Evolutionary conservation across 2,797 vertebrate species (phyloP).

Genomic region (Nyctibius grandis): DNA sequence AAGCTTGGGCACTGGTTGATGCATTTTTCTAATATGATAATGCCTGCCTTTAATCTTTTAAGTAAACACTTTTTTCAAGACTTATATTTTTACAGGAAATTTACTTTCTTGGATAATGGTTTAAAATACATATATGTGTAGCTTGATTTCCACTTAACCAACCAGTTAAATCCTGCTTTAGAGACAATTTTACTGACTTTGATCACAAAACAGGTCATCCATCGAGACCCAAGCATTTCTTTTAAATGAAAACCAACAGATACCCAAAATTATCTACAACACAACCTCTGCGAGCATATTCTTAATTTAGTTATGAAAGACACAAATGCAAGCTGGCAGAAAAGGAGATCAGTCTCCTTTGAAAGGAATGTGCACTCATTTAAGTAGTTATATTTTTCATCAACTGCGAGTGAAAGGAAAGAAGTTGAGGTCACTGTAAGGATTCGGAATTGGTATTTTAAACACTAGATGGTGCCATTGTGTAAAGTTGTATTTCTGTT

Average conservation of each 20-base stretch:
- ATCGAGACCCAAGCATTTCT: background rate
- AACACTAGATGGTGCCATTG: constrained; percentile 79
- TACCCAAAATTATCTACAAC: too few species aligned
- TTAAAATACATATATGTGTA: background rate
- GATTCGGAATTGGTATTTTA: background rate
- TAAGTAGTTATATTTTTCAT: background rate
- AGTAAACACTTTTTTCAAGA: background rate
- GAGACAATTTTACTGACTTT: background rate
- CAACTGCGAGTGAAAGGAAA: background rate
- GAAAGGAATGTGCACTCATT: background rate
- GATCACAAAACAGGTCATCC: background rate
- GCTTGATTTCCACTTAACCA: background rate
- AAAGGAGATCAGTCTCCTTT: background rate
- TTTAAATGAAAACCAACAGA: background rate
- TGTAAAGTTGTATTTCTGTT: constrained; percentile 46
- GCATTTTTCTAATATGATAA: background rate
- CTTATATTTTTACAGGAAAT: background rate
- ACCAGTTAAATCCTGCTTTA: background rate
- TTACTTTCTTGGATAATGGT: background rate
- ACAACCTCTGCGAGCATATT: too few species aligned
- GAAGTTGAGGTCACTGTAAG: background rate
- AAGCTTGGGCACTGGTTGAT: background rate
- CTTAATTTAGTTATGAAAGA: too few species aligned
- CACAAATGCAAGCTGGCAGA: background rate
- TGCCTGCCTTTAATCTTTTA: background rate